phyloP scores from a whole-genome alignment of 2,113 vertebrate genomes.

The Coptodon rendalli region DNA sequence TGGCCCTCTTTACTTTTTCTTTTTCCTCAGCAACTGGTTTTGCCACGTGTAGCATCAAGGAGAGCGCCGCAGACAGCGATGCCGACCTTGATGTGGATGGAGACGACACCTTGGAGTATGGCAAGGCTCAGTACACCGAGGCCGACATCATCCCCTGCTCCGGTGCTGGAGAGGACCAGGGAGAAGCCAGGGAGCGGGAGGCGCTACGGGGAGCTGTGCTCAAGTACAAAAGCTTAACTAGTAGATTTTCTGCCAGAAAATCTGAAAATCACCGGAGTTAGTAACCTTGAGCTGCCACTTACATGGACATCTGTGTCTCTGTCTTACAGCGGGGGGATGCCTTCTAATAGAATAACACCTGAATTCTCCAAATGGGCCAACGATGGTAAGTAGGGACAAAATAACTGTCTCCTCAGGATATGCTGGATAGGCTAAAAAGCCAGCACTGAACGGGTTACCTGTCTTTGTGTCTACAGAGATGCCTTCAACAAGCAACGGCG shows the following conservation, averaged over 20 bases:
- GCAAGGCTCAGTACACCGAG: constrained; percentile 98
- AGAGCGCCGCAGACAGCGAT: constrained; percentile 94
- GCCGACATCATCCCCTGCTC: constrained; percentile 97
- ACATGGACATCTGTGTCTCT: neutral
- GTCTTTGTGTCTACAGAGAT: constrained; percentile 76
- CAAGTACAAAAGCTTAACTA: constrained; percentile 76
- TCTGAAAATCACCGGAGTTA: neutral
- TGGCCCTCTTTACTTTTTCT: neutral
- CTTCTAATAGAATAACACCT: constrained; percentile 93
- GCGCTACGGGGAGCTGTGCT: constrained; percentile 94
- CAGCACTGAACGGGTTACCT: neutral
- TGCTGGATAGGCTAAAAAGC: neutral
- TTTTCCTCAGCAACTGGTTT: constrained; percentile 85
- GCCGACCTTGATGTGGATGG: constrained; percentile 97
- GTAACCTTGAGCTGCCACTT: neutral
- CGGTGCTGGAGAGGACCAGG: constrained; percentile 94
- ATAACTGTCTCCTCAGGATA: neutral
- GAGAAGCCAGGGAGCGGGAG: constrained; percentile 95
- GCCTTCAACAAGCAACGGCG: constrained; percentile 98
- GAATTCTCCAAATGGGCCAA: constrained; percentile 98
- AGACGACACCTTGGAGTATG: constrained; percentile 97
- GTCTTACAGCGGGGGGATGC: constrained; percentile 84
- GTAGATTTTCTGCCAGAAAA: neutral
- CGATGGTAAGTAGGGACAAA: constrained; percentile 79
- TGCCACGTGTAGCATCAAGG: constrained; percentile 93